phyloP scores from a whole-genome alignment of 2,888 invertebrate species.

The Microchrysa polita region DNA sequence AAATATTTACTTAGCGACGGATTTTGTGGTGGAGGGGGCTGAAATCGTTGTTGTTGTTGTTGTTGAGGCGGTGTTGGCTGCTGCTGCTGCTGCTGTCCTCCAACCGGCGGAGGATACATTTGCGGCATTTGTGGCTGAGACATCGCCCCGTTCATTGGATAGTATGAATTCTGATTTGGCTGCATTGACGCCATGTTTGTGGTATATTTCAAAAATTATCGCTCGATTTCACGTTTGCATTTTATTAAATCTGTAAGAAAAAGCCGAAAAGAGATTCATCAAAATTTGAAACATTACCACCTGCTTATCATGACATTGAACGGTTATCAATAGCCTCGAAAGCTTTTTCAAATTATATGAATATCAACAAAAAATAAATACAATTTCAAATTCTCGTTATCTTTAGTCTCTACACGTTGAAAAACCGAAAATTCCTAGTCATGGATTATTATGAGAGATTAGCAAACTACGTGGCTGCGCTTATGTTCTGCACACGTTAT shows the following conservation, averaged over 20 bases:
- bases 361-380: no score
- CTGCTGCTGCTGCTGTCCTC: conserved; percentile 6
- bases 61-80: conserved; percentile 1
- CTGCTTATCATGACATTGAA: no score
- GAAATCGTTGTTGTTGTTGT: conserved; percentile 16
- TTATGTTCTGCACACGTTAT: no score
- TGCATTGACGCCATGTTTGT: conserved; percentile 17
- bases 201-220: not conserved
- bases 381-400: no score
- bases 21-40: not conserved
- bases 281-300: no score
- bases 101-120: not conserved
- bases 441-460: no score
- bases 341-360: no score
- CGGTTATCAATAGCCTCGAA: no score
- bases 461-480: no score
- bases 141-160: not conserved
- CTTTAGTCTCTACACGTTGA: no score
- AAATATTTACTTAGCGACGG: conserved; percentile 30
- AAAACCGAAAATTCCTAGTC: no score
- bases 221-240: not conserved
- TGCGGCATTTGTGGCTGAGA: conserved; percentile 1
- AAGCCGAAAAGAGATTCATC: not conserved
- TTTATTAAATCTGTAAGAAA: not conserved
- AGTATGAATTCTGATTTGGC: not conserved